A percentile compares a stretch with the other conserved stretches of the same genome.
Evolutionary conservation across 30 jellyfish, hydroid and myxozoan species (phyloP).

Genomic region (Pelagia noctiluca): DNA sequence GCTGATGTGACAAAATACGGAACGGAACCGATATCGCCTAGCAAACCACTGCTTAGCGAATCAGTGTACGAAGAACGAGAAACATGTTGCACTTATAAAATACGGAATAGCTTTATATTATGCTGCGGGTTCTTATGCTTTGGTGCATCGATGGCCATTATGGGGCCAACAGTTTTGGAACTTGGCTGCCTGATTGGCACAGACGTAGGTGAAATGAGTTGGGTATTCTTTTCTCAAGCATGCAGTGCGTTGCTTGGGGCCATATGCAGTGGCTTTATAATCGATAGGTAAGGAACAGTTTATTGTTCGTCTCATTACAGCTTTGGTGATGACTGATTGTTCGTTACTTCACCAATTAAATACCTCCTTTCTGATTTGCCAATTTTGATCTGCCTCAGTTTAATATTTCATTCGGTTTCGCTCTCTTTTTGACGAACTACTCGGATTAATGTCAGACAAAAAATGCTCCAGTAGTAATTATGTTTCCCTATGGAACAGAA

Average conservation of each 20-base stretch:
- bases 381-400: too few species aligned
- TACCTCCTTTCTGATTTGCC: too few species aligned
- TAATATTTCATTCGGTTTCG: too few species aligned
- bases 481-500: too few species aligned
- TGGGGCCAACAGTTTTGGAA: conserved; percentile 98
- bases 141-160: conserved; percentile 99
- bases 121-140: conserved; percentile 99
- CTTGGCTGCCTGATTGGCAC: conserved; percentile 97
- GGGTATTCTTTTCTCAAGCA: conserved; percentile 99
- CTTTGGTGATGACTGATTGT: too few species aligned
- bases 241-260: conserved; percentile 98
- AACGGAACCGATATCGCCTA: background rate
- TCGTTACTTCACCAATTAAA: too few species aligned
- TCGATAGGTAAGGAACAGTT: conserved; percentile 79
- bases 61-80: conserved; percentile 70
- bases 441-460: too few species aligned
- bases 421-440: too few species aligned
- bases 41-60: background rate
- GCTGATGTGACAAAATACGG: background rate
- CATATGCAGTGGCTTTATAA: conserved; percentile 95
- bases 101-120: conserved; percentile 87
- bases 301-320: too few species aligned
- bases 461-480: too few species aligned
- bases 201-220: conserved; percentile 98
- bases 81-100: conserved; percentile 90